These are phyloP conservation scores for Aulostomus chinensis DNA, from an alignment of 2,797 vertebrate genomes.

Conservation along the genomic window DNA sequence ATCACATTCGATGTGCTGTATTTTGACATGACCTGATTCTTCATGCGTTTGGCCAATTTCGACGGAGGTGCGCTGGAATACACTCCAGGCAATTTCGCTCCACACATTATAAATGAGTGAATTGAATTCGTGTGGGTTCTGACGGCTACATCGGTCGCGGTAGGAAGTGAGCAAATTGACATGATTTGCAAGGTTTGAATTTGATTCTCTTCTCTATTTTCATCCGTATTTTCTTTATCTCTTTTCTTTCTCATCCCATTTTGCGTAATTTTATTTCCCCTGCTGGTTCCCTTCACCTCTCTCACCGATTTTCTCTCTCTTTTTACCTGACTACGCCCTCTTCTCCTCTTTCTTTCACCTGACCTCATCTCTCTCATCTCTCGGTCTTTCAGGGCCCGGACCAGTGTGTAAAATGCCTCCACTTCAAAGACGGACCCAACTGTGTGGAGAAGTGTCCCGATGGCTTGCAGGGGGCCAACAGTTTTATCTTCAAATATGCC, in stretches of 20 bases:
- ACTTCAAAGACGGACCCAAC: conserved; percentile 97
- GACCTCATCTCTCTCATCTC: conserved; percentile 23
- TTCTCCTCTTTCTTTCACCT: conserved; percentile 10
- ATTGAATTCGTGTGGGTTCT: conserved; percentile 23
- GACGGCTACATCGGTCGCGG: conserved; percentile 29
- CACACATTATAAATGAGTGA: conserved; percentile 37
- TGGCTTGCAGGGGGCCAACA: conserved; percentile 92
- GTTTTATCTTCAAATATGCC: conserved; percentile 97
- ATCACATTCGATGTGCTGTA: conserved; percentile 20
- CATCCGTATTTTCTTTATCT: neutral
- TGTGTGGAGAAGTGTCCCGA: conserved; percentile 98
- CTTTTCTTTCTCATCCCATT: conserved; percentile 1
- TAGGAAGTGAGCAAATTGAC: conserved; percentile 50
- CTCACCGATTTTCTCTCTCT: neutral
- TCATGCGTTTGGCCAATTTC: conserved; percentile 46
- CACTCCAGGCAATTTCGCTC: conserved; percentile 37
- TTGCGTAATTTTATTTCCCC: conserved; percentile 14
- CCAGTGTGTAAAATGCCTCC: conserved; percentile 91
- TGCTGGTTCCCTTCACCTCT: conserved; percentile 8
- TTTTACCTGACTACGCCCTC: conserved; percentile 2
- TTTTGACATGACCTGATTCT: conserved; percentile 58
- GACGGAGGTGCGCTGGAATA: conserved; percentile 27
- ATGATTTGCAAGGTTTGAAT: conserved; percentile 47
- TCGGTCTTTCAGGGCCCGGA: conserved; percentile 89
- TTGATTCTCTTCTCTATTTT: conserved; percentile 22